phyloP scores from a whole-genome alignment of 2,113 vertebrate species.

The Chionis minor region DNA sequence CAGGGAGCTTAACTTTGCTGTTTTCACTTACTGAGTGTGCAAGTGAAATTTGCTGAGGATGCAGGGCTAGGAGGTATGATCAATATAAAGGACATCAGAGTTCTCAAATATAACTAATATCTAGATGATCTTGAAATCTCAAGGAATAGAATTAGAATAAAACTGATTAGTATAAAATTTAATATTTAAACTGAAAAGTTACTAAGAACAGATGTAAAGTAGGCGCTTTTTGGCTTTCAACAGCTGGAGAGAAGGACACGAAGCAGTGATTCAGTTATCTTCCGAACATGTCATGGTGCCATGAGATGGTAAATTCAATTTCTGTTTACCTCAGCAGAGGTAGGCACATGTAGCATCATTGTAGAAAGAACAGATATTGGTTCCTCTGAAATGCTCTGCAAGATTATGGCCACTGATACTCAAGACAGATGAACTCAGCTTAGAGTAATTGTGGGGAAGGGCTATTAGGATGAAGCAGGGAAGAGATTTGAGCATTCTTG shows the following conservation, averaged over 20 bases:
- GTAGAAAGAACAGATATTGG: background rate
- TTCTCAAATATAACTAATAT: background rate
- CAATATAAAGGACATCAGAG: background rate
- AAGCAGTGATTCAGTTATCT: constrained; percentile 44
- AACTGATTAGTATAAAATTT: background rate
- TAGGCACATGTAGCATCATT: background rate
- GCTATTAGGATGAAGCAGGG: background rate
- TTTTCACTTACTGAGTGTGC: background rate
- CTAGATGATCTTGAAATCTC: background rate
- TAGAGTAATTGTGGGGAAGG: background rate
- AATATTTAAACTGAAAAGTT: background rate
- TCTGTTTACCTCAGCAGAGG: background rate
- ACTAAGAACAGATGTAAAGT: background rate
- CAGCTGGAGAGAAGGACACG: constrained; percentile 25
- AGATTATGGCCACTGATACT: background rate
- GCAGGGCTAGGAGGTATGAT: background rate
- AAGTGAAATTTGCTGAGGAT: background rate
- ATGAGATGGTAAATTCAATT: background rate
- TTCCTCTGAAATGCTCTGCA: background rate
- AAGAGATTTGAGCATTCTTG: background rate
- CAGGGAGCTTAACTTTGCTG: background rate
- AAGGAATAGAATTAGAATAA: background rate
- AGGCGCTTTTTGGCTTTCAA: background rate
- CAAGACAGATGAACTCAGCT: background rate
- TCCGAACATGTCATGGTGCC: background rate